Base-by-base conservation (phyloP, 2,113 vertebrate species). In the Myotis lucifugus region DNA sequence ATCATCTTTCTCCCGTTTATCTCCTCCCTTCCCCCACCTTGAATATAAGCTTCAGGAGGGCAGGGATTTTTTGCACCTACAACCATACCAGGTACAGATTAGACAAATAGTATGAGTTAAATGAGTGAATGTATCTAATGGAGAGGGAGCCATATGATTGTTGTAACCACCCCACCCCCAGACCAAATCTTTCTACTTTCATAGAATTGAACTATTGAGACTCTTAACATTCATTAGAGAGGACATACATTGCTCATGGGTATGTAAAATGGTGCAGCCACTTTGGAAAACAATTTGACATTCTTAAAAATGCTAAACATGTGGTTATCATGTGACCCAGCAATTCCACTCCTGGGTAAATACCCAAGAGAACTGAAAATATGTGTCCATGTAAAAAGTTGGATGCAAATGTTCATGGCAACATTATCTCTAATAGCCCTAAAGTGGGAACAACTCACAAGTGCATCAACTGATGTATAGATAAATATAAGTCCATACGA, bases 161-260 rank as follows among this genome's bases (percentile, higher is more conserved):
- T 17, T 40, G 0, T 1, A 13, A 54, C 1, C 3, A 15, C 11
- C 7, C 19, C 25, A 6, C 17, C 5, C n/a, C 19, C 13, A 17
- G 10, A 25, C 27, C 13, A 27, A 5, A 11, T 52, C 42, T 69
- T 64, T 52, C 83, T 48, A 0, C 46, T 89, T 83, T 74, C 64
- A 8, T n/a, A 25, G 15, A 72, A n/a, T 10, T 42, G 29, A 84
- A 78, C 37, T 18, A 7, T 23, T 50, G 48, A 77, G 23, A 83
- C 37, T 77, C 29, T 89, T 73, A 8, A 27, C 61, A 29, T 61
- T 27, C 17, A 59, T 32, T n/a, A 56, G 14, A 78, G 76, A 95
- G 56, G 27, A 34, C 23, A 48, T 40, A 34, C 42, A 10, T 32
- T 27, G 42, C 32, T 37, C 27, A 32, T 42, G 11, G 54, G 74